These are phyloP conservation scores for Philopotamus ludificatus DNA, from an alignment of 1,140 invertebrate genomes.

Conservation along the genomic window DNA sequence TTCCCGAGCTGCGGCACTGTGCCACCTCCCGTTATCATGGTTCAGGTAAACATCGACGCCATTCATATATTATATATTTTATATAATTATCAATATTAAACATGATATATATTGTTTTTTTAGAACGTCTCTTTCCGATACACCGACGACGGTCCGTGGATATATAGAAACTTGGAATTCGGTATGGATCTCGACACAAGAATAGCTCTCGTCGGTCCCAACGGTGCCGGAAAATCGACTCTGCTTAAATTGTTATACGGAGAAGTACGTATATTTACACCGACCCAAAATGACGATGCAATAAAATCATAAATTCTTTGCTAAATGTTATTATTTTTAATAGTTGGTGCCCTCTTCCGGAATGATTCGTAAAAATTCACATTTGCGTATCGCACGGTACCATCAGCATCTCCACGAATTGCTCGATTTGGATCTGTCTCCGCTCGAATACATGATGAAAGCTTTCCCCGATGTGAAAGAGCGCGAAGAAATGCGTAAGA, in stretches of 20 bases:
- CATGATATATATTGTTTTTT: slow-evolving; percentile 44
- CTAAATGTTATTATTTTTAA: slow-evolving; percentile 42
- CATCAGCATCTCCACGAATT: slow-evolving; percentile 98
- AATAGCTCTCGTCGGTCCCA: slow-evolving; percentile 96
- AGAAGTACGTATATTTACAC: no score
- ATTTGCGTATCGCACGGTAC: slow-evolving; percentile 95
- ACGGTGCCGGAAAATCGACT: slow-evolving; percentile 98
- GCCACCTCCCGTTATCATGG: slow-evolving; percentile 99
- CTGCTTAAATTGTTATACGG: slow-evolving; percentile 93
- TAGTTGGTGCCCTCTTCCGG: slow-evolving; percentile 91
- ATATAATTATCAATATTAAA: slow-evolving; percentile 1
- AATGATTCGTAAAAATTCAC: slow-evolving; percentile 97
- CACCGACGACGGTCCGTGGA: slow-evolving; percentile 80
- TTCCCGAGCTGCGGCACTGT: slow-evolving; percentile 96
- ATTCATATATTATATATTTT: slow-evolving; percentile 15
- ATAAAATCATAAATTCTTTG: no score
- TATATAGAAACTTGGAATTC: slow-evolving; percentile 98
- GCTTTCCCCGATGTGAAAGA: slow-evolving; percentile 97
- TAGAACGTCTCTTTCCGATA: slow-evolving; percentile 96
- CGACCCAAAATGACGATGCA: no score
- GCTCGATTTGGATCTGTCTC: slow-evolving; percentile 90
- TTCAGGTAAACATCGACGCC: slow-evolving; percentile 60
- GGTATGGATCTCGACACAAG: slow-evolving; percentile 98
- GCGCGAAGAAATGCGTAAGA: slow-evolving; percentile 98
- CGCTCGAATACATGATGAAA: slow-evolving; percentile 98